Evolutionary conservation across 2,113 vertebrate species (phyloP), one percentile per base, ranked within the genome.

Genomic region (Cygnus atratus): DNA sequence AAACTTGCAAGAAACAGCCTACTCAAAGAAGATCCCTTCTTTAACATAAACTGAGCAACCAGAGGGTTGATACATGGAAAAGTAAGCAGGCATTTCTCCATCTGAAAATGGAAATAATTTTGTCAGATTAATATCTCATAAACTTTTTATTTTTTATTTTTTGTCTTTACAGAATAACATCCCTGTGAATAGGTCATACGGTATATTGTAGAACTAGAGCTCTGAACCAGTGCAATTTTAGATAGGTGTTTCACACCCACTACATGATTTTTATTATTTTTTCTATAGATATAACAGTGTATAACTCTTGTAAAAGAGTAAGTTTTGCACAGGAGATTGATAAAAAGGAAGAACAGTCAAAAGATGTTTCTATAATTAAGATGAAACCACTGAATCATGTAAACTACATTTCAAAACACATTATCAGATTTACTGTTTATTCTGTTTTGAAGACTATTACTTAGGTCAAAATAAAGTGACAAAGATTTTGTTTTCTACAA

Each of bases 51-150:
- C 94, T 99, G 99, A 95, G 98, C 98, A 75, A 99, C 98, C 89
- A 99, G 91, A 74, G 99, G 98, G 94, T 98, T 99, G 75, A 99
- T 93, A 95, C 98, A 98, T 8, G 99, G 99, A 96, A 99, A 99
- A 81, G 96, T 87, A 79, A 98, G 96, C 77, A 99, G 96, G 92
- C 90, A 96, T 76, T 95, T 95, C 96, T 99, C 99, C 88, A 98
- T 98, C 99, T 99, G 93, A 13, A 92, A 96, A 96, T 87, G 4
- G 65, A 87, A 82, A 59, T 41, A 48, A 92, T 80, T 81, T 93
- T 87, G 46, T 97, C 37, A 41, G 39, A 92, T 12, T 79, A 11
- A 15, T 35, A 70, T 14, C 13, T 80, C 50, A 70, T 21, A 81
- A 71, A 33, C 0, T 11, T 8, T 65, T 41, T n/a, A n/a, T n/a